These are phyloP conservation scores for Aporophyla lueneburgensis DNA, from an alignment of 2,888 invertebrate genomes.

Conservation along the genomic window DNA sequence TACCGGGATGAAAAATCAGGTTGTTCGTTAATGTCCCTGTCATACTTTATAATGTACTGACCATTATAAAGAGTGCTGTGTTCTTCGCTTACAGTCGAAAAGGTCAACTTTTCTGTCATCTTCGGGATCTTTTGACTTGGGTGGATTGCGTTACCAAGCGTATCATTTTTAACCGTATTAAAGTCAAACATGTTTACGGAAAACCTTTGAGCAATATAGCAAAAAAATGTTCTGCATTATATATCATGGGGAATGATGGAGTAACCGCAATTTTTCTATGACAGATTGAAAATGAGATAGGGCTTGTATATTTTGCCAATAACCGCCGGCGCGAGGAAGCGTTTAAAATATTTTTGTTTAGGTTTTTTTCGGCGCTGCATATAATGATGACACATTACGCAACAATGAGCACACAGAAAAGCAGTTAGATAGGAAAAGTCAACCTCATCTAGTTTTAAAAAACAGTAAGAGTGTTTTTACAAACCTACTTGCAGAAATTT, in stretches of 20 bases:
- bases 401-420: too few species aligned
- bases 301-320: neutral
- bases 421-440: too few species aligned
- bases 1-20: too few species aligned
- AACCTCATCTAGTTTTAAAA: too few species aligned
- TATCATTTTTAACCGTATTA: conserved; percentile 20
- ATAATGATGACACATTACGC: neutral
- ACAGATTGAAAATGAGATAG: conserved; percentile 31
- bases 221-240: neutral
- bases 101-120: neutral
- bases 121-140: neutral
- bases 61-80: too few species aligned
- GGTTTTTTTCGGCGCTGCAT: neutral
- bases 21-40: too few species aligned
- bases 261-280: conserved; percentile 32
- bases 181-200: neutral
- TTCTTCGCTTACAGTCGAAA: neutral
- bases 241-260: conserved; percentile 25
- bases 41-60: too few species aligned
- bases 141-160: neutral
- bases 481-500: too few species aligned
- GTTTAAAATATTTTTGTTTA: conserved; percentile 3
- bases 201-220: neutral
- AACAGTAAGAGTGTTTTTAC: too few species aligned
- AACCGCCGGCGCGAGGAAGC: too few species aligned